These are phyloP conservation scores for Xestia xanthographa DNA, from an alignment of 2,888 invertebrate species.

Conservation along the genomic window DNA sequence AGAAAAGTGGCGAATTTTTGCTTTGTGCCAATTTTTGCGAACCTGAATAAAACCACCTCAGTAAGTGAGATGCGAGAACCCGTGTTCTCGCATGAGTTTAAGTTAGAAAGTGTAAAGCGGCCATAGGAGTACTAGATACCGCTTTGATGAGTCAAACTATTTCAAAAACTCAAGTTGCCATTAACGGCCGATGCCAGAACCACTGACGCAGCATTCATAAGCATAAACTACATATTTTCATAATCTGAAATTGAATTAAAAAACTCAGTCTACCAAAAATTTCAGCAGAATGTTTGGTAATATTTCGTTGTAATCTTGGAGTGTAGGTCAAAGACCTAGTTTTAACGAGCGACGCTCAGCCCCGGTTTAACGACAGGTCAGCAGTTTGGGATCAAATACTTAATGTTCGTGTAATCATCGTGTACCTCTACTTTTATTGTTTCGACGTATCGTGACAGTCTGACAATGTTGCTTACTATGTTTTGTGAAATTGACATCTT, in stretches of 20 bases:
- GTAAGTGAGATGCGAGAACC: background rate
- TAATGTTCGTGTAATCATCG: slow-evolving; percentile 41
- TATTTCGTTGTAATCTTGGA: slow-evolving; percentile 23
- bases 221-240: background rate
- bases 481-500: slow-evolving; percentile 2
- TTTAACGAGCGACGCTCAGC: slow-evolving; percentile 55
- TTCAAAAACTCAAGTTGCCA: background rate
- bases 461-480: slow-evolving; percentile 22
- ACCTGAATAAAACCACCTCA: background rate
- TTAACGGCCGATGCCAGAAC: background rate
- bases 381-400: slow-evolving; percentile 44
- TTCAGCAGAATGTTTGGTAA: slow-evolving; percentile 23
- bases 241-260: background rate
- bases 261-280: background rate
- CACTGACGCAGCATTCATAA: background rate
- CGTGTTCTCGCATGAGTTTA: background rate
- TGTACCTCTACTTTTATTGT: slow-evolving; percentile 39
- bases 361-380: slow-evolving; percentile 52
- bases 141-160: background rate
- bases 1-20: background rate
- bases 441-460: slow-evolving; percentile 10
- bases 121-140: background rate
- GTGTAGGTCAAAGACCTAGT: slow-evolving; percentile 35
- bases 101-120: background rate
- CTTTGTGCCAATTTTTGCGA: background rate